These are phyloP conservation scores for Drosophila sp. DNA, from an alignment of 1,140 invertebrate genomes.

Conservation along the genomic window DNA sequence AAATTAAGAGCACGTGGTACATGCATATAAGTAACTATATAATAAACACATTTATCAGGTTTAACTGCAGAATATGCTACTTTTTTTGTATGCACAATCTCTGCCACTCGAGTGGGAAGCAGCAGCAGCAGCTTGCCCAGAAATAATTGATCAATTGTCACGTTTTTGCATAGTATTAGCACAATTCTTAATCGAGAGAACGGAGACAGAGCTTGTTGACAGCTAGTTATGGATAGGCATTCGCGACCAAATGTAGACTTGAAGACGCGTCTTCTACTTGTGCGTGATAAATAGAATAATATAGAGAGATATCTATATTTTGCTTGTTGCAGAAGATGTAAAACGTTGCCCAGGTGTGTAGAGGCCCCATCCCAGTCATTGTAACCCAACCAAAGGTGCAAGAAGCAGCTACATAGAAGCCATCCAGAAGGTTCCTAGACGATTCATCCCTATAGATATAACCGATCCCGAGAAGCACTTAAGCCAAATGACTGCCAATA, in stretches of 20 bases:
- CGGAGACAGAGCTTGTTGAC: constrained; percentile 31
- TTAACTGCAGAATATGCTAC: constrained; percentile 18
- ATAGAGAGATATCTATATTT: not conserved
- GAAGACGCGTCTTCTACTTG: not conserved
- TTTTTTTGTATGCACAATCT: not conserved
- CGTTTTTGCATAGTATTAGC: constrained; percentile 66
- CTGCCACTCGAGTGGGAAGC: constrained; percentile 13
- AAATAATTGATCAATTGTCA: constrained; percentile 50
- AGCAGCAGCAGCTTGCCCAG: constrained; percentile 27
- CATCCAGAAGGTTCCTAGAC: not conserved
- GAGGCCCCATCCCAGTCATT: constrained; percentile 21
- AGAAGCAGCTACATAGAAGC: constrained; percentile 3
- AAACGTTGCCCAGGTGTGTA: constrained; percentile 13
- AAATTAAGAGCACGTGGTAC: not conserved
- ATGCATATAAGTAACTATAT: not conserved
- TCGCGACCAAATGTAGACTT: constrained; percentile 6
- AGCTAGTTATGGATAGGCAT: constrained; percentile 29
- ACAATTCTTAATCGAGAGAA: constrained; percentile 37
- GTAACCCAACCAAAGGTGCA: constrained; percentile 63
- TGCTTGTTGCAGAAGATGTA: constrained; percentile 61
- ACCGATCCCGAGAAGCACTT: not conserved
- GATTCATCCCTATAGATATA: constrained; percentile 15
- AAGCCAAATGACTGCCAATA: constrained; percentile 75
- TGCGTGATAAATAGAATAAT: constrained; percentile 9
- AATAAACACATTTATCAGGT: constrained; percentile 4